Evolutionary conservation across 92 coral and sea anemone genomes (phyloP), one percentile per base, ranked within the genome.

Genomic region (Chrysogorgia sp.): DNA sequence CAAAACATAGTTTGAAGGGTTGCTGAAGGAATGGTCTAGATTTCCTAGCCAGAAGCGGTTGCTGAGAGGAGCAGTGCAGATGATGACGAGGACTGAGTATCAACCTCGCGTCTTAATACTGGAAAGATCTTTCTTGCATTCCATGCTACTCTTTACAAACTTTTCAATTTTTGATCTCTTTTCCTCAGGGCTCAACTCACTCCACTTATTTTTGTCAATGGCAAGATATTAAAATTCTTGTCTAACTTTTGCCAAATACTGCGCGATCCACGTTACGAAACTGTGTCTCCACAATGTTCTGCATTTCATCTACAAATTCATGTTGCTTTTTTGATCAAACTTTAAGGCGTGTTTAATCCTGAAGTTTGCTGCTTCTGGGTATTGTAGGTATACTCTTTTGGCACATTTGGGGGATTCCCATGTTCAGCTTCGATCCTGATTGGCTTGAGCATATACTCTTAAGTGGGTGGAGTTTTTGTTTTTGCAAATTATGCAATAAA

Each of bases 1-100:
- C 77, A 37, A 34, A 78, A 84, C 75, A 84, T 49, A 8, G 71
- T 62, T 20, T 58, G 40, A 5, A 84, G 84, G 26, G 81, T 81
- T 20, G 86, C 43, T 3, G 30, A 19, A 37, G 85, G 89, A 1
- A 61, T 28, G 67, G 59, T 61, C 40, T 33, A 61, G 67, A 61
- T 61, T 19, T 35, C 67, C 7, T 33, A 8, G 29, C 67, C 29
- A 15, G 67, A 61, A 31, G 67, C 35, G 40, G 34, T 61, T 15
- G 26, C 33, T 61, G 67, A 56, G 43, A 37, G 43, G 12, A 37
- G 43, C 43, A 12, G 43, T 37, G 43, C 43, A 37, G 43, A 37
- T 37, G 43, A 37, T 37, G 43, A 37, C 43, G 43, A 37, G 43
- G 43, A 37, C 43, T 37, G 43, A 37, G 43, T 37, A 37, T 37